Conservation (phyloP, 2,797 vertebrate genomes). For the Podargus strigoides region DNA sequence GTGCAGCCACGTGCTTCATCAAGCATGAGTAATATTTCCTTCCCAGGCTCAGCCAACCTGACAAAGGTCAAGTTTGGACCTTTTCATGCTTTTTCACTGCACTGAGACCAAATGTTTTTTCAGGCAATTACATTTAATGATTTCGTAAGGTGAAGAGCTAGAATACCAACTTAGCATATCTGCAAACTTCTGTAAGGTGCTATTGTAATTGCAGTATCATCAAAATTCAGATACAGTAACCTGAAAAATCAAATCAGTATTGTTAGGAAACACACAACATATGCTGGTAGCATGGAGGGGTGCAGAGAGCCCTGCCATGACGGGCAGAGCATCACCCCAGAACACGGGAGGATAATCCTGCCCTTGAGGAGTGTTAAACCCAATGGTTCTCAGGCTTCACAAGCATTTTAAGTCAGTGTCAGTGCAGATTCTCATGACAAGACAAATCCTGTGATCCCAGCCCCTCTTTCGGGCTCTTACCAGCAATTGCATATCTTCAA, state of each 20-base stretch:
- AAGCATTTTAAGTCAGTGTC: neutral
- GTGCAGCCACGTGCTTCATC: neutral
- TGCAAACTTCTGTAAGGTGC: neutral
- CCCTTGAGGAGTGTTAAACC: neutral
- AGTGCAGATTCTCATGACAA: neutral
- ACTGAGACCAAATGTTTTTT: neutral
- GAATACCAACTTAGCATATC: neutral
- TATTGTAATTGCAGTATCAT: neutral
- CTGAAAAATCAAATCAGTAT: neutral
- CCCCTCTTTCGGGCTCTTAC: no score
- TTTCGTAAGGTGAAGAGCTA: fast-evolving
- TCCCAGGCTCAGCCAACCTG: neutral
- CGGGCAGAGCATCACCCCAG: neutral
- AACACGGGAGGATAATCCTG: neutral
- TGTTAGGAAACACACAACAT: fast-evolving
- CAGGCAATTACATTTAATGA: neutral
- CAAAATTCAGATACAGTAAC: neutral
- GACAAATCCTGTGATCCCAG: neutral
- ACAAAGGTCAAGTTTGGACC: neutral
- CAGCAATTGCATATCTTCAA: neutral
- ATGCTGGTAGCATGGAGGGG: fast-evolving
- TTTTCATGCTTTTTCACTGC: neutral
- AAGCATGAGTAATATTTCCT: neutral
- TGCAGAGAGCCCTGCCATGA: neutral
- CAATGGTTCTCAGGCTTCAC: neutral